Evolutionary conservation across 2,797 vertebrate species (phyloP).

Genomic region (Urocyon cinereoargenteus): DNA sequence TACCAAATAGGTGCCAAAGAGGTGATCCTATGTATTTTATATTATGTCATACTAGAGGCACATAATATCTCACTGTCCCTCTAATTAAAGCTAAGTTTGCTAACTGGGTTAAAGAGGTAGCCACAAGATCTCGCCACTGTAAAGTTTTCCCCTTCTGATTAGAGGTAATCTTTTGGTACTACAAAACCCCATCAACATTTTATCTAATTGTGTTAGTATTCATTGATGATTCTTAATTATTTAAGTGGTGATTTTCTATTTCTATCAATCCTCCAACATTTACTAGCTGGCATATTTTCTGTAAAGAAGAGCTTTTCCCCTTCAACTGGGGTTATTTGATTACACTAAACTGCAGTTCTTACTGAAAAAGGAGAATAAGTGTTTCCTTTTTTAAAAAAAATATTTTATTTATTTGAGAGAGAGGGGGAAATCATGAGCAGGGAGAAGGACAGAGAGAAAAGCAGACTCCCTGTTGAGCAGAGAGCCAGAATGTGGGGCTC

Average conservation of each 20-base stretch:
- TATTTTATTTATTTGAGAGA: no score
- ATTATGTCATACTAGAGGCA: neutral
- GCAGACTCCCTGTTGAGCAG: no score
- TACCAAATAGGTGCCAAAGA: neutral
- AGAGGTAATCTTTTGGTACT: neutral
- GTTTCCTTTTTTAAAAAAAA: no score
- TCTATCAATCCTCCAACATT: neutral
- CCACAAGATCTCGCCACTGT: neutral
- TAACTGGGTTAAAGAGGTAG: neutral
- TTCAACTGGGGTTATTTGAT: neutral
- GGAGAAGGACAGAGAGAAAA: no score
- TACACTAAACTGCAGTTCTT: neutral
- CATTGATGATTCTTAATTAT: neutral
- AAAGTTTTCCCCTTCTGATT: neutral
- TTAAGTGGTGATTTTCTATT: slow-evolving; percentile 53
- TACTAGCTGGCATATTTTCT: slow-evolving; percentile 37
- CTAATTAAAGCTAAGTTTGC: slow-evolving; percentile 3
- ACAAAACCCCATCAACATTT: neutral
- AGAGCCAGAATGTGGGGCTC: no score
- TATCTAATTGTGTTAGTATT: slow-evolving; percentile 30
- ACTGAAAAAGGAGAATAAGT: neutral
- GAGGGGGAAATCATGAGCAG: no score
- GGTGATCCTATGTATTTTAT: neutral
- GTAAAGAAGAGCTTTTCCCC: slow-evolving; percentile 37
- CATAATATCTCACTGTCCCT: neutral